A percentile compares a stretch with the other conserved stretches of the same genome.
Conservation (phyloP, 2,888 invertebrate species). For the Callosobruchus maculatus region DNA sequence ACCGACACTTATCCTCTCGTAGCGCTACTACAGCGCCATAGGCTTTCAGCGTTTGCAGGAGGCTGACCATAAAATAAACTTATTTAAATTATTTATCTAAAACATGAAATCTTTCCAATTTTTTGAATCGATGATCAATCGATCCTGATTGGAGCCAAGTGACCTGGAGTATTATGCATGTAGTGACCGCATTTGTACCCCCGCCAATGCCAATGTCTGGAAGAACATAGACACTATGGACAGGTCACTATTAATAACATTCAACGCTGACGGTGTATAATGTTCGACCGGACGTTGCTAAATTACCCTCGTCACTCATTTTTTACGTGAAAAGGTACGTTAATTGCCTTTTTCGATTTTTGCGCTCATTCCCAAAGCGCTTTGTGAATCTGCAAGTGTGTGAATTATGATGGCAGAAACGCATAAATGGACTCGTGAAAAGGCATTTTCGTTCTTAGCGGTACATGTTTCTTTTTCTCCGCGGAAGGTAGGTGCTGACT, state of each 20-base stretch:
- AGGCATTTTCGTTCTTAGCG: background rate
- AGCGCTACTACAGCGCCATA: no score
- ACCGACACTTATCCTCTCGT: no score
- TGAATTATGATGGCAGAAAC: background rate
- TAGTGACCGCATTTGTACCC: background rate
- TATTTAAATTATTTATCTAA: no score
- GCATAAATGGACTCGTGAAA: background rate
- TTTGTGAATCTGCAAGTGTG: background rate
- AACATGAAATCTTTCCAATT: no score
- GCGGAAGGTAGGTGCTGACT: background rate
- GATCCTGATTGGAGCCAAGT: no score
- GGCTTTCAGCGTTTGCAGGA: no score
- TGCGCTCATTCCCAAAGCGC: background rate
- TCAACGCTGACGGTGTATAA: constrained; percentile 27
- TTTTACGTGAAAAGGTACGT: constrained; percentile 19
- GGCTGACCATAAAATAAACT: no score
- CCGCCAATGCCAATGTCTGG: background rate
- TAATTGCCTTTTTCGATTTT: constrained; percentile 21
- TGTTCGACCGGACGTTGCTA: constrained; percentile 24
- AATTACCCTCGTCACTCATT: constrained; percentile 23
- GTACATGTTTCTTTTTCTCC: background rate
- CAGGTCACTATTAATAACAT: constrained; percentile 33
- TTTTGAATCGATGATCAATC: no score
- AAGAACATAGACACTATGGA: constrained; percentile 25
- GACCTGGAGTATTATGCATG: no score